These are phyloP conservation scores for Upupa epops DNA, from an alignment of 2,113 vertebrate genomes.

Conservation along the genomic window DNA sequence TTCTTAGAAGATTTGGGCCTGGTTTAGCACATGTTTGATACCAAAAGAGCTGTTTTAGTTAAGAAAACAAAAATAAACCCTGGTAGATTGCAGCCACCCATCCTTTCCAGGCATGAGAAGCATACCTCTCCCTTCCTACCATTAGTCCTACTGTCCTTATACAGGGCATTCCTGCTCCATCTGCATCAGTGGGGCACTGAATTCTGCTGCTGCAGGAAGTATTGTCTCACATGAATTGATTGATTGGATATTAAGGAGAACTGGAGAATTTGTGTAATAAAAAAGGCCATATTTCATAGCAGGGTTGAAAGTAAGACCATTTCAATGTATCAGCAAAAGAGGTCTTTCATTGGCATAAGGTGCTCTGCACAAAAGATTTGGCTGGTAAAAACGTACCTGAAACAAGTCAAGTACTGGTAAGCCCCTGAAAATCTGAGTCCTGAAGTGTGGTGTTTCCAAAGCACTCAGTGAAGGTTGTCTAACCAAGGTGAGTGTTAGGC, in stretches of 20 bases:
- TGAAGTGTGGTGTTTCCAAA: neutral
- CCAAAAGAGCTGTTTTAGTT: constrained; percentile 26
- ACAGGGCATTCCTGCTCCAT: neutral
- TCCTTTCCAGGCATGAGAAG: neutral
- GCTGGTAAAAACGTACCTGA: neutral
- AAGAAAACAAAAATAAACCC: constrained; percentile 57
- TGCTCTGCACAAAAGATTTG: neutral
- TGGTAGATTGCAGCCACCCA: neutral
- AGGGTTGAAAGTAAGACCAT: fast-evolving
- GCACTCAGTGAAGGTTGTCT: fast-evolving
- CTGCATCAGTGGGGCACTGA: fast-evolving
- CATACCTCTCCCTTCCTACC: fast-evolving
- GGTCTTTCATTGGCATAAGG: fast-evolving
- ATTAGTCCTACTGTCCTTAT: neutral
- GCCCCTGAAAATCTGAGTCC: neutral
- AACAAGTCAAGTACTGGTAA: neutral
- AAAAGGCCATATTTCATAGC: neutral
- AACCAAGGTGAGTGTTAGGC: neutral
- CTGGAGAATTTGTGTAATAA: neutral
- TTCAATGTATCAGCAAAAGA: neutral
- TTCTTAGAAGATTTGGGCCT: constrained; percentile 32
- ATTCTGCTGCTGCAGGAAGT: fast-evolving
- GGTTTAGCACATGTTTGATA: constrained; percentile 54
- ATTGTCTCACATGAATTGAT: neutral
- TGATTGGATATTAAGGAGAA: neutral